A percentile compares a stretch with the other conserved stretches of the same genome.
Evolutionary conservation across 2,797 vertebrate genomes (phyloP).

Genomic region (Gobionotothen gibberifrons): DNA sequence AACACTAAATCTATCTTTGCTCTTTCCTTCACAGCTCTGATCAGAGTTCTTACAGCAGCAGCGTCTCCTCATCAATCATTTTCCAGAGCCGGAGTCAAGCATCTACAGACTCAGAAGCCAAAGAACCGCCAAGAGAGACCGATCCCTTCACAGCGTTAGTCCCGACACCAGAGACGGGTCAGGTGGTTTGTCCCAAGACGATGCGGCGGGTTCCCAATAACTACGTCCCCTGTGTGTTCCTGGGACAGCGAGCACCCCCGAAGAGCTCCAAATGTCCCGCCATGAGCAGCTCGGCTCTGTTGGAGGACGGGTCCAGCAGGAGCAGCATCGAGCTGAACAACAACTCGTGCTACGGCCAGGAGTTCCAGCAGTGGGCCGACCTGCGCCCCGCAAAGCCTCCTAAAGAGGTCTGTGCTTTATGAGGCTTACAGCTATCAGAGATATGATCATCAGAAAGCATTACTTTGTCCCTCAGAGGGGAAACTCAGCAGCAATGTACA

Average conservation of each 20-base stretch:
- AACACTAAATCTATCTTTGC: neutral
- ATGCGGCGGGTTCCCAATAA: slow-evolving; percentile 68
- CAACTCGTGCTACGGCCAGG: slow-evolving; percentile 70
- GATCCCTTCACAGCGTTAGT: slow-evolving; percentile 44
- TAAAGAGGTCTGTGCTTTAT: slow-evolving; percentile 68
- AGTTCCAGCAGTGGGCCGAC: slow-evolving; percentile 67
- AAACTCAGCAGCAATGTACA: too few relatives aligned
- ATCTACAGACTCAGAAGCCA: slow-evolving; percentile 43
- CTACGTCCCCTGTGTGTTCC: slow-evolving; percentile 85
- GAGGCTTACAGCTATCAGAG: neutral
- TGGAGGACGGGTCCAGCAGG: slow-evolving; percentile 73
- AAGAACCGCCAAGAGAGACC: slow-evolving; percentile 6
- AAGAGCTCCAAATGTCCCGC: slow-evolving; percentile 73
- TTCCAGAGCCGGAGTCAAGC: slow-evolving; percentile 86
- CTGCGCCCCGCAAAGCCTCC: slow-evolving; percentile 58
- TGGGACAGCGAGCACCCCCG: slow-evolving; percentile 62
- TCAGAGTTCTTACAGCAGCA: slow-evolving; percentile 78
- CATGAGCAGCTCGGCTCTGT: slow-evolving; percentile 47
- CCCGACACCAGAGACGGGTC: slow-evolving; percentile 52
- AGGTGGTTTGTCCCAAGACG: slow-evolving; percentile 72
- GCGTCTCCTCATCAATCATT: slow-evolving; percentile 88
- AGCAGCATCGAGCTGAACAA: slow-evolving; percentile 77
- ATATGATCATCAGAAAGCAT: too few relatives aligned
- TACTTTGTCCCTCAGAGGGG: too few relatives aligned
- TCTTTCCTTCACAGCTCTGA: slow-evolving; percentile 61